Conservation (phyloP, 2,113 vertebrate species). For the Oreotrochilus melanogaster region DNA sequence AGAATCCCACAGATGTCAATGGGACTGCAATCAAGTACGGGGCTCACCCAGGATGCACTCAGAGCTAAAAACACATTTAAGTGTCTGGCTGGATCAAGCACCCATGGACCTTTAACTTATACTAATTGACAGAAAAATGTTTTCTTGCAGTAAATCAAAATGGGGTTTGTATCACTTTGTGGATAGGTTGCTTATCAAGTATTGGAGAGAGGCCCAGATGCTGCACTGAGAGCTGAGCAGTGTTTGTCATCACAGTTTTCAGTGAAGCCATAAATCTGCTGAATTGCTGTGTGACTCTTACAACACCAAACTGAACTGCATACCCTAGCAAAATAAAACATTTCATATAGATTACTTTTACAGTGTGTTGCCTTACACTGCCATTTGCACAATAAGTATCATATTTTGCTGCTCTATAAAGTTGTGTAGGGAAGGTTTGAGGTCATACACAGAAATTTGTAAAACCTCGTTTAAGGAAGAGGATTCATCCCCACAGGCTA, state of each 20-base stretch:
- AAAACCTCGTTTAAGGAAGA: background rate
- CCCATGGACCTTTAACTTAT: background rate
- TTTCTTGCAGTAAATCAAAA: conserved; percentile 27
- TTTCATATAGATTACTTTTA: background rate
- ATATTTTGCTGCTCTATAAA: background rate
- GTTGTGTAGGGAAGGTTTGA: background rate
- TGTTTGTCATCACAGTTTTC: background rate
- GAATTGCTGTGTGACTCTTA: background rate
- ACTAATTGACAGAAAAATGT: conserved; percentile 8
- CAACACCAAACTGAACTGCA: background rate
- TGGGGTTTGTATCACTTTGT: background rate
- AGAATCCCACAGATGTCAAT: accelerated
- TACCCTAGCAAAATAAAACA: background rate
- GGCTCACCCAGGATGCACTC: background rate
- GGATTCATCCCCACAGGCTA: background rate
- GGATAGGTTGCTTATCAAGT: background rate
- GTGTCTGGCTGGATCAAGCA: background rate
- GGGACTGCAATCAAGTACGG: accelerated
- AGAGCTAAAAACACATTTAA: background rate
- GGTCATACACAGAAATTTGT: background rate
- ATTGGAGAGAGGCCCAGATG: background rate
- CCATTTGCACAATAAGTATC: background rate
- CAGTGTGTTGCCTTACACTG: background rate
- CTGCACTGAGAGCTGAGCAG: background rate
- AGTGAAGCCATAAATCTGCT: conserved; percentile 18